phyloP scores from a whole-genome alignment of 2,888 invertebrate species.

The Chromoteleia sp. region DNA sequence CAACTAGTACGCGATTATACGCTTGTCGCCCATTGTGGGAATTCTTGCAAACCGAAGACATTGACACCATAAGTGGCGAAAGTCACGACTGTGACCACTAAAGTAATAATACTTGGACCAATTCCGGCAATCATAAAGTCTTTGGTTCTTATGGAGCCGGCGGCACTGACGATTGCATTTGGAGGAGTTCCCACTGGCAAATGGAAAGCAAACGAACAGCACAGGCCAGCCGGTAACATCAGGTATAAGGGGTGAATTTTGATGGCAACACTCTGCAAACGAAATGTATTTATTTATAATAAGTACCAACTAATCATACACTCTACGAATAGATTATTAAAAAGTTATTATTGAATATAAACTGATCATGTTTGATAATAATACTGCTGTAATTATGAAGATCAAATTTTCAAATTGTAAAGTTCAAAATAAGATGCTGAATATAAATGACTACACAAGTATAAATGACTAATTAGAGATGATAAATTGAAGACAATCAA shows the following conservation, averaged over 20 bases:
- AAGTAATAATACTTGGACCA: constrained; percentile 91
- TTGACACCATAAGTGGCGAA: constrained; percentile 91
- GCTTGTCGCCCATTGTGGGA: constrained; percentile 87
- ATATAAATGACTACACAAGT: too few relatives aligned
- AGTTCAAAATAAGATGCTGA: too few relatives aligned
- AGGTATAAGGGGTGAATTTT: constrained; percentile 94
- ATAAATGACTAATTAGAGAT: too few relatives aligned
- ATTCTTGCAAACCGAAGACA: constrained; percentile 88
- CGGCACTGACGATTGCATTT: constrained; percentile 96
- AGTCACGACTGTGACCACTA: constrained; percentile 89
- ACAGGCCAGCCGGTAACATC: constrained; percentile 95
- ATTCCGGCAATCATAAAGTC: constrained; percentile 93
- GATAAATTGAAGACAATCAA: too few relatives aligned
- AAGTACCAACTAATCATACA: too few relatives aligned
- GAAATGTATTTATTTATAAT: too few relatives aligned
- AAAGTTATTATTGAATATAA: neutral
- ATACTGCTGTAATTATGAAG: too few relatives aligned
- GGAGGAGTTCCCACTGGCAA: constrained; percentile 98
- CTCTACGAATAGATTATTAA: too few relatives aligned
- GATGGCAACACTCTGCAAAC: constrained; percentile 88
- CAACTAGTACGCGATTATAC: neutral
- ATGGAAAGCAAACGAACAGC: constrained; percentile 97
- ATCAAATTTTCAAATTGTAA: neutral
- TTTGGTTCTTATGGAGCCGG: constrained; percentile 91
- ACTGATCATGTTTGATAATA: too few relatives aligned